Evolutionary conservation across 2,888 invertebrate species (phyloP), one percentile per base, ranked within the genome.

Genomic region (Brachyopa scutellaris): DNA sequence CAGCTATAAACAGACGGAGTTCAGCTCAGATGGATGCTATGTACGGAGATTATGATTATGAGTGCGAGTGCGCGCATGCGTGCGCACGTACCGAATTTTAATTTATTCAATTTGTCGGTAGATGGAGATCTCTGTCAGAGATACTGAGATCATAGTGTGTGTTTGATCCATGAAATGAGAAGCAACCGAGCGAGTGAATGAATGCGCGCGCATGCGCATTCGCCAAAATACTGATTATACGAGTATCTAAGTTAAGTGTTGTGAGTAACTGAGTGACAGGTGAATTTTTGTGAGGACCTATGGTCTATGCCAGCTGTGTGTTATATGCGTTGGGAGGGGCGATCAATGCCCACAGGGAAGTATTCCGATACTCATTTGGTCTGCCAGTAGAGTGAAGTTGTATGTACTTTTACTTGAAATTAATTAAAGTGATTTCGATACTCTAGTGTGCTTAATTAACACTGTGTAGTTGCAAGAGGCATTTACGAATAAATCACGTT

Each of bases 101-200:
- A 76, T 80, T 70, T 80, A 76, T 76, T 80, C 74, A 64, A 49
- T 72, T 45, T 57, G 61, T 19, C 69, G 61, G 59, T 74, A 42
- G 72, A 74, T 59, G 59, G 47, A 79, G 74, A 80, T 80, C 74
- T 57, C 51, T 55, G 66, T 53, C 69, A 77, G 62, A 64, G 69
- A 77, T 77, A 70, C 70, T 21, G 55, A 64, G 72, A 64, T 69
- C 69, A 69, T 62, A 77, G 61, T 53, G 69, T 76, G 61, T 29
- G 13, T 67, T 76, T 69, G 67, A 76, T 69, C 55, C 51, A 62
- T 33, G 36, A 55, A 77, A 70, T 69, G 57, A 64, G 26, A 3
- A 6, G 4, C 26, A 26, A 26, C 26, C 3, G 11, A 36, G 11
- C 17, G 19, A 31, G 9, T 36, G 17, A 72, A 38, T 33, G 45